These are phyloP conservation scores for Saccostrea glomerata DNA, from an alignment of 1,140 invertebrate species.

Conservation along the genomic window DNA sequence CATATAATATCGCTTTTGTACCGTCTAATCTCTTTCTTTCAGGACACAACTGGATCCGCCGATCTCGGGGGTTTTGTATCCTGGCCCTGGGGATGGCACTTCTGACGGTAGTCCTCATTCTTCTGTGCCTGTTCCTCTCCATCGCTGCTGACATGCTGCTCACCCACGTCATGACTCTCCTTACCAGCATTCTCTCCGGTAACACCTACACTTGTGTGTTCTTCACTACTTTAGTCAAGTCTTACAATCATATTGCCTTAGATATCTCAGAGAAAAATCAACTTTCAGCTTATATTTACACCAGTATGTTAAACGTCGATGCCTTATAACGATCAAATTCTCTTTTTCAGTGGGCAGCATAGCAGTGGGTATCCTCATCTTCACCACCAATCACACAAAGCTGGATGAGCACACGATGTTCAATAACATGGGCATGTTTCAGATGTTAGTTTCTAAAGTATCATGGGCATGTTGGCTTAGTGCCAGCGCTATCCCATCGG, in stretches of 20 bases:
- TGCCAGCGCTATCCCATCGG: not conserved
- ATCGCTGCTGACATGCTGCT: conserved; percentile 15
- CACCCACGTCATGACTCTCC: conserved; percentile 8
- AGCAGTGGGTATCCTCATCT: not conserved
- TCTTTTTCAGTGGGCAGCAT: conserved; percentile 7
- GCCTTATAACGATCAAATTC: not conserved
- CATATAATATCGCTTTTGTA: not conserved
- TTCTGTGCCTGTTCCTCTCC: conserved; percentile 7
- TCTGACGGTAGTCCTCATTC: not conserved
- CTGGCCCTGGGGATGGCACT: not conserved
- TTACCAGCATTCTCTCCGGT: not conserved
- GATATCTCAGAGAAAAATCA: too few species aligned
- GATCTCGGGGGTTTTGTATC: not conserved
- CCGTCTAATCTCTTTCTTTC: not conserved
- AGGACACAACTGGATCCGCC: not conserved
- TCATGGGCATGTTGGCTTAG: conserved; percentile 20
- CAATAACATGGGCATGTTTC: not conserved
- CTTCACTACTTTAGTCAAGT: too few species aligned
- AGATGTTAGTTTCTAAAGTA: not conserved
- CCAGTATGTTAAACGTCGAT: too few species aligned
- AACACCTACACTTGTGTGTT: not conserved
- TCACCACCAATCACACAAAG: not conserved
- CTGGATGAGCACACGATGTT: not conserved
- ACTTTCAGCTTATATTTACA: too few species aligned
- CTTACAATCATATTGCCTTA: too few species aligned